Evolutionary conservation across 2,797 vertebrate genomes (phyloP).

Genomic region (Myiotriccus ornatus): DNA sequence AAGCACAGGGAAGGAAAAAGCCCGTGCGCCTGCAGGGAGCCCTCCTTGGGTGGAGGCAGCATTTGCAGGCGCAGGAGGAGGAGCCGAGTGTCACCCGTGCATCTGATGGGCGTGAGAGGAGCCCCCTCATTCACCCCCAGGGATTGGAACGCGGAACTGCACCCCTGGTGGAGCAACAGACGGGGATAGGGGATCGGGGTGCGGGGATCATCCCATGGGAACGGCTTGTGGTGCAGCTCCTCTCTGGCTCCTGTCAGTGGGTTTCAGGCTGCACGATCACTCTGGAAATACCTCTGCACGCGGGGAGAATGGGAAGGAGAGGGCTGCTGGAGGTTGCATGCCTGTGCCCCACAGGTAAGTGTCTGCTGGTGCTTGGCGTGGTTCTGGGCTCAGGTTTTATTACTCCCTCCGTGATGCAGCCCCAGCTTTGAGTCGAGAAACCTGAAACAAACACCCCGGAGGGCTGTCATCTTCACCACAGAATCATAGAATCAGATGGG

Average conservation of each 20-base stretch:
- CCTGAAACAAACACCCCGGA: no score
- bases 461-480: background rate
- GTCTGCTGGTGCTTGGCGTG: background rate
- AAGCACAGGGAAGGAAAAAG: background rate
- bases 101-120: background rate
- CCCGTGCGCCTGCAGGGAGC: rapidly evolving
- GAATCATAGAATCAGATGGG: no score
- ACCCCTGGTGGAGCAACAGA: background rate
- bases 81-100: background rate
- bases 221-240: background rate
- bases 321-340: background rate
- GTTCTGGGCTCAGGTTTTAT: background rate
- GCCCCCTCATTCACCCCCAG: rapidly evolving
- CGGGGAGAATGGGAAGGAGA: background rate
- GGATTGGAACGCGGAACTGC: no score
- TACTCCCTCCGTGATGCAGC: rapidly evolving
- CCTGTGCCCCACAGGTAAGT: background rate
- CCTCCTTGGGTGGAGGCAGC: background rate
- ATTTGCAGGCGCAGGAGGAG: background rate
- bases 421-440: background rate
- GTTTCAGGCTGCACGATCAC: rapidly evolving
- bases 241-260: background rate
- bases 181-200: rapidly evolving
- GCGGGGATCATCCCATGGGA: background rate
- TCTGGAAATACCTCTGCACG: background rate